phyloP scores from a whole-genome alignment of 2,888 invertebrate species.

The Cryptosula pallasiana region DNA sequence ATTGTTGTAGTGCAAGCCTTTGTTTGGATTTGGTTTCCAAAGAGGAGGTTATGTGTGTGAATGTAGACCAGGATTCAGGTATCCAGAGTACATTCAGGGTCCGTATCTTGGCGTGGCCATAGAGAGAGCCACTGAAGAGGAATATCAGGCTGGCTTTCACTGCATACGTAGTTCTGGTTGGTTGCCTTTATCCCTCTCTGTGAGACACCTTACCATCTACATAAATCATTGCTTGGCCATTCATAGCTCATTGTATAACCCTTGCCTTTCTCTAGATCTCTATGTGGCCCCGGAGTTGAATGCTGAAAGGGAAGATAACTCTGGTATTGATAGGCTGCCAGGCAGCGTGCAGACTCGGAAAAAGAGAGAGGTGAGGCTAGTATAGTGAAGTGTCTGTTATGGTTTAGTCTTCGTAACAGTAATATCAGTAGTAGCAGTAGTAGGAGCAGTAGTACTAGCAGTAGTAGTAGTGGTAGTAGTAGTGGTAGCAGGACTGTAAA shows the following conservation, averaged over 20 bases:
- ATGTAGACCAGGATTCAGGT: conserved; percentile 79
- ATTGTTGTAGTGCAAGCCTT: conserved; percentile 81
- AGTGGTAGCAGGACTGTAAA: too few species aligned
- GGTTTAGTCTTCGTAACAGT: background rate
- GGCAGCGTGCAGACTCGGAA: conserved; percentile 5
- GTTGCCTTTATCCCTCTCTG: conserved; percentile 24
- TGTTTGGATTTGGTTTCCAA: conserved; percentile 91
- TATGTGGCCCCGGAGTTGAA: conserved; percentile 19
- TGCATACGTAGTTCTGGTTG: conserved; percentile 86
- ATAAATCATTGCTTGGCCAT: too few species aligned
- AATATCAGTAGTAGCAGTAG: too few species aligned
- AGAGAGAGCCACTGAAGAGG: conserved; percentile 84
- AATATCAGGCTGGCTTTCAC: conserved; percentile 80
- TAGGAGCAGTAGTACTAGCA: too few species aligned
- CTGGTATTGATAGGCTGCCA: conserved; percentile 13
- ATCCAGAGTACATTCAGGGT: conserved; percentile 78
- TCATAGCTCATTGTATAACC: too few species aligned
- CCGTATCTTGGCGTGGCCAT: conserved; percentile 90
- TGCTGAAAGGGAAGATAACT: conserved; percentile 17
- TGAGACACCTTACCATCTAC: too few species aligned
- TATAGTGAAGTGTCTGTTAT: background rate
- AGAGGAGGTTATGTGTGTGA: conserved; percentile 71
- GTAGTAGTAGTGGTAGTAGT: too few species aligned
- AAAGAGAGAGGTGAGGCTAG: conserved; percentile 16
- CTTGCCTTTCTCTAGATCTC: background rate